Base-by-base conservation (phyloP, 2,888 invertebrate species). In the Andrena flavipes region DNA sequence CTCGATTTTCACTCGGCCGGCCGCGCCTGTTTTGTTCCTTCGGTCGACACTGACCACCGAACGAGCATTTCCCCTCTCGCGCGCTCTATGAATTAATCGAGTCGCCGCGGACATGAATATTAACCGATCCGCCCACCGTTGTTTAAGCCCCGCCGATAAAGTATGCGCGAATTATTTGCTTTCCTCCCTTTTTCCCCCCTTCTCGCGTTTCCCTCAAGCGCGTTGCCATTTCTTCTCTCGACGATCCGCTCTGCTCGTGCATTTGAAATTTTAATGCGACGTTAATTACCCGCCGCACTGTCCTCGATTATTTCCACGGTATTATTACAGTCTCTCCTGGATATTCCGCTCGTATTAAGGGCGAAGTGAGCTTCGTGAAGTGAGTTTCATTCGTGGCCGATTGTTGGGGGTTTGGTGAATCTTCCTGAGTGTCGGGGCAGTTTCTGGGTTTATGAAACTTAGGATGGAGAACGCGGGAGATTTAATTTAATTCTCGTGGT, bases 1-100 rank as follows among this genome's bases (percentile, higher is more conserved):
- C 86, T 68, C 80, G 76, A 80, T 86, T 86, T 84, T 76, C 79
- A 72, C 26, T 75, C 69, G 26, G 29, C 26, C 48, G 20, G 10
- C 10, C n/a, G 16, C n/a, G 13, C 49, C 23, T 56, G 42, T 65
- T 69, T 64, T 48, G 16, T 54, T 63, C 20, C n/a, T n/a, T 5
- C 51, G n/a, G 4, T 4, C 33, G n/a, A 29, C n/a, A 7, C 33
- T 23, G 56, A 56, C 30, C 48, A 3, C 49, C 54, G 30, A 23
- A 4, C 10, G n/a, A 23, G n/a, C 23, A 48, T 29, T 64, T 63
- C 29, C 76, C 23, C n/a, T 20, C 48, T 35, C n/a, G 13, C 23
- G n/a, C 69, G 26, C 54, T 79, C 64, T 23, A 35, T 10, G 68
- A 71, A 71, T 78, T 68, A 63, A 79, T 75, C 62, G 62, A 30